A percentile compares a stretch with the other conserved stretches of the same genome.
phyloP scores from a whole-genome alignment of 2,888 invertebrate species.

The Andrena camellia region DNA sequence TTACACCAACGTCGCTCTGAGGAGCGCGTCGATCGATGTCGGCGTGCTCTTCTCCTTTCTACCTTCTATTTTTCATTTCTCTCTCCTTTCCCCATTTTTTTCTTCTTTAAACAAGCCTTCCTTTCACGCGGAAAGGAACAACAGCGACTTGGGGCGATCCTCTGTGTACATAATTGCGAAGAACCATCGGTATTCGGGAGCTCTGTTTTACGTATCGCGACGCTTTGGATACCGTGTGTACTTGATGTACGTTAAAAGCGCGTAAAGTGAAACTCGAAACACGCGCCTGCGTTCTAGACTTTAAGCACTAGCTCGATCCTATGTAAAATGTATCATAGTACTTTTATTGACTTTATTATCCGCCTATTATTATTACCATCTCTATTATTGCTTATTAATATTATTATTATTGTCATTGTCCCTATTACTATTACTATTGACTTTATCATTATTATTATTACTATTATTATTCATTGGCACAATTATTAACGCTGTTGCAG shows the following conservation, averaged over 20 bases:
- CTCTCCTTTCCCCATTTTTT: constrained; percentile 19
- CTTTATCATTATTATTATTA: constrained; percentile 70
- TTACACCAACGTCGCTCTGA: constrained; percentile 60
- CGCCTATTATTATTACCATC: constrained; percentile 76
- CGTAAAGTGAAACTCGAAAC: constrained; percentile 51
- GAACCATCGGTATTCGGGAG: constrained; percentile 63
- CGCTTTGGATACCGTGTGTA: constrained; percentile 59
- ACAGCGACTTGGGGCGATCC: constrained; percentile 51
- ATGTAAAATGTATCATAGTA: constrained; percentile 82
- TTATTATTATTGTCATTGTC: constrained; percentile 67
- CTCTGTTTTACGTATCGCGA: constrained; percentile 64
- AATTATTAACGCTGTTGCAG: constrained; percentile 73
- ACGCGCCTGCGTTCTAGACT: constrained; percentile 70
- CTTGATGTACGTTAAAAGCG: constrained; percentile 57
- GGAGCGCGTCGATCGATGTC: constrained; percentile 44
- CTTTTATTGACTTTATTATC: constrained; percentile 68
- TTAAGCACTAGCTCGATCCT: constrained; percentile 78
- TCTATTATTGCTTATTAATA: constrained; percentile 77
- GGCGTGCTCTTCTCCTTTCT: background rate
- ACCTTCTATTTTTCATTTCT: background rate
- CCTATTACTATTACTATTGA: constrained; percentile 74
- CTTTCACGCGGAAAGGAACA: constrained; percentile 20
- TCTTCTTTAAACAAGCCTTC: constrained; percentile 11
- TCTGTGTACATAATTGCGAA: constrained; percentile 71
- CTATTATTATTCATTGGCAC: constrained; percentile 71